Evolutionary conservation across 2,797 vertebrate genomes (phyloP).

Genomic region (Lindbergichthys nudifrons): DNA sequence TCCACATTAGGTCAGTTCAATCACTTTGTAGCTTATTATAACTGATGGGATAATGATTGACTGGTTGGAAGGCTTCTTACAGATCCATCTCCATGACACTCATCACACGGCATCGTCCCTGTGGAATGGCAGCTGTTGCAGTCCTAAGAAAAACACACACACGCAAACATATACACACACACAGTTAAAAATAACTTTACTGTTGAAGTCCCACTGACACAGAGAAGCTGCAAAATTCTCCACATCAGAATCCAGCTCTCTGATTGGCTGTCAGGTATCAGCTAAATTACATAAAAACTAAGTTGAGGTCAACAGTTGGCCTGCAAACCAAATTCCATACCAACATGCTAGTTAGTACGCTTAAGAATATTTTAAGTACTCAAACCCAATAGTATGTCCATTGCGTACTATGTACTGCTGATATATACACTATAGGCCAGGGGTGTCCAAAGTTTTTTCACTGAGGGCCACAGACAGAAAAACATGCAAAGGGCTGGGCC

Average conservation of each 20-base stretch:
- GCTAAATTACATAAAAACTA: neutral
- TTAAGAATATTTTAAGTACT: too few relatives aligned
- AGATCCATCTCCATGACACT: conserved; percentile 60
- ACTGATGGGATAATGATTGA: neutral
- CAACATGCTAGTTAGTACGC: too few relatives aligned
- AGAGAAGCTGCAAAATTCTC: neutral
- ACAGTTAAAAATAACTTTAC: conserved; percentile 23
- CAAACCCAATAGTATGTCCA: too few relatives aligned
- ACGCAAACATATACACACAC: conserved; percentile 5
- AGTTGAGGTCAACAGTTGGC: neutral
- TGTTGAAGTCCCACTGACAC: conserved; percentile 6
- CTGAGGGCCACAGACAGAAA: too few relatives aligned
- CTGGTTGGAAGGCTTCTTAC: conserved; percentile 49
- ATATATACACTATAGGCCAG: too few relatives aligned
- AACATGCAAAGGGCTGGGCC: too few relatives aligned
- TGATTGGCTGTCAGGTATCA: conserved; percentile 13
- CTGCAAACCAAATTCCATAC: too few relatives aligned
- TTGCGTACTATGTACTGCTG: too few relatives aligned
- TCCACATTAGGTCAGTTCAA: neutral
- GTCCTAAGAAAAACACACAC: conserved; percentile 56
- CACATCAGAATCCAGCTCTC: neutral
- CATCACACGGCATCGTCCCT: conserved; percentile 35
- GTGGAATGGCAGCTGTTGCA: conserved; percentile 58
- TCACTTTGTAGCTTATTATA: neutral
- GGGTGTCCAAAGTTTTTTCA: too few relatives aligned